These are phyloP conservation scores for Drosophila mauritiana DNA, from an alignment of 1,140 invertebrate species.

Conservation along the genomic window DNA sequence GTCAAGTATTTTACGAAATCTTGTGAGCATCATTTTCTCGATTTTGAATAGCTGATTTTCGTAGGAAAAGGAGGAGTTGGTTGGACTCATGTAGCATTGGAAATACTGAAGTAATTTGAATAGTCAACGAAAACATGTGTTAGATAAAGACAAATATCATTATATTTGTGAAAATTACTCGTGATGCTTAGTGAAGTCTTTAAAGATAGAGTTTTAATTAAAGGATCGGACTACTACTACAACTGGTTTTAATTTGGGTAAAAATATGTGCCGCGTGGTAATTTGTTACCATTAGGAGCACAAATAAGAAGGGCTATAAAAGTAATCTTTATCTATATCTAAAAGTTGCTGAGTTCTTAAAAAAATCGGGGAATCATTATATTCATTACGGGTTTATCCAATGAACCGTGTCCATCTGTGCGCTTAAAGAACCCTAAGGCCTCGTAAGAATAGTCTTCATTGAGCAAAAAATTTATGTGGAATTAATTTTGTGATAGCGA, in stretches of 20 bases:
- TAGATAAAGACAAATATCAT: background rate
- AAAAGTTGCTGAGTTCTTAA: background rate
- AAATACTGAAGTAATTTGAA: background rate
- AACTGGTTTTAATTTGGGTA: background rate
- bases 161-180: conserved; percentile 3
- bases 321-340: background rate
- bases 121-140: background rate
- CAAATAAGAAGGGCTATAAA: background rate
- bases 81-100: background rate
- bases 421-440: conserved; percentile 20
- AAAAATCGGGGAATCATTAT: background rate
- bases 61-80: background rate
- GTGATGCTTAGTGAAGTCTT: background rate
- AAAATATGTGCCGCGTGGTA: background rate
- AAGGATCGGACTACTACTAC: background rate
- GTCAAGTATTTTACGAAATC: conserved; percentile 19
- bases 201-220: background rate
- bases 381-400: conserved; percentile 13
- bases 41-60: conserved; percentile 7
- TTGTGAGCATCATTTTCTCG: conserved; percentile 4
- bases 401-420: conserved; percentile 31
- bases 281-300: background rate
- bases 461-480: conserved; percentile 22
- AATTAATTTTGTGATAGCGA: conserved; percentile 27
- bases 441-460: conserved; percentile 35